Evolutionary conservation across 1,140 invertebrate genomes (phyloP), one percentile per base, ranked within the genome.

Genomic region (Melitaea cinxia): DNA sequence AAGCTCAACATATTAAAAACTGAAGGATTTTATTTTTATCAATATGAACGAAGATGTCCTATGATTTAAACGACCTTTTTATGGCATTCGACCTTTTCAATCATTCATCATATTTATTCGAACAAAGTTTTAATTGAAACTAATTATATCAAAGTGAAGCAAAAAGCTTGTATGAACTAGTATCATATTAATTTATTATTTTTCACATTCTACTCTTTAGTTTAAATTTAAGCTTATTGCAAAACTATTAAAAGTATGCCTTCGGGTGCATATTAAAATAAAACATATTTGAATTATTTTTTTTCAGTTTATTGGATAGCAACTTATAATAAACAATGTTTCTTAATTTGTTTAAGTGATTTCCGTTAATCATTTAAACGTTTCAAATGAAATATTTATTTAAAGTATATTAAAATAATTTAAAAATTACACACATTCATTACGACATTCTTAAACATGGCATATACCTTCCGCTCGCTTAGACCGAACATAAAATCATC

Each of bases 41-140:
- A n/a, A n/a, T n/a, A n/a, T 39, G 14, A 5, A 39, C 15, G 6
- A 15, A n/a, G 7, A 19, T 42, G 10, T 42, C 7, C 37, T 7
- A 17, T 42, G 14, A 5, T 17, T 7, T 42, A 17, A 17, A 42
- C 37, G 6, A 42, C 6, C n/a, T 17, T 42, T 42, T 42, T 5
- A 42, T 42, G 15, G 17, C 15, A 17, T 42, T 42, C 5, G 37
- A 17, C 37, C 37, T 42, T 42, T 42, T 42, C 15, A 42, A 42
- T 17, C 14, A 42, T 42, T 42, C 15, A 42, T 42, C 17, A 42
- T 42, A 6, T 42, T 9, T 15, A 42, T 42, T 33, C 15, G 14
- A 37, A 37, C 35, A 37, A 37, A 37, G 37, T 15, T 42, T 42
- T 42, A 42, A 42, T 42, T 42, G 14, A 17, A 42, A 42, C 37